Conservation (phyloP, 2,113 vertebrate species). For the Limnothrissa miodon region DNA sequence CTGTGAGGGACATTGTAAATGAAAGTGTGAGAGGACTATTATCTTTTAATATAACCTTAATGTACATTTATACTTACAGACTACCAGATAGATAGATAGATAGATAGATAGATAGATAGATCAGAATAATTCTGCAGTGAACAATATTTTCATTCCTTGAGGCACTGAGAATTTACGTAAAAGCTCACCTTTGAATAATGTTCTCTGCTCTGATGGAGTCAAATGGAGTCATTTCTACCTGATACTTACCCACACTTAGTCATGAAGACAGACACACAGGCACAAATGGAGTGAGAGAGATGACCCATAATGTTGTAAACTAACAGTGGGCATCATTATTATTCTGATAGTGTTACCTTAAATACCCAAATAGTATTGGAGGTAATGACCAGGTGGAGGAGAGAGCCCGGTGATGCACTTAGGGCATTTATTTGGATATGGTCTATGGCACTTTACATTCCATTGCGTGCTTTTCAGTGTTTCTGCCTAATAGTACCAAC, state of each 20-base stretch:
- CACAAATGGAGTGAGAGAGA: neutral
- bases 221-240: neutral
- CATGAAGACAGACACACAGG: neutral
- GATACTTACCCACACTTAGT: neutral
- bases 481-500: neutral
- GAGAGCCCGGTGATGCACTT: neutral
- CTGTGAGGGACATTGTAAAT: too few species aligned
- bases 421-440: neutral
- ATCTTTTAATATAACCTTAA: too few species aligned
- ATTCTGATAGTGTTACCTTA: conserved; percentile 23
- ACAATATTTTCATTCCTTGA: neutral
- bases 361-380: neutral
- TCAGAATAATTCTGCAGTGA: neutral
- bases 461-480: neutral
- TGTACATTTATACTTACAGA: too few species aligned
- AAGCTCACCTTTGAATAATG: conserved; percentile 1
- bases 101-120: neutral
- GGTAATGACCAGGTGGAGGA: neutral
- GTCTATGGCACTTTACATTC: conserved; percentile 4
- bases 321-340: neutral
- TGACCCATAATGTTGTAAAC: neutral
- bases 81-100: neutral
- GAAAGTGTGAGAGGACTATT: neutral
- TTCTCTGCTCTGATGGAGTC: neutral
- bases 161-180: neutral